phyloP scores from a whole-genome alignment of 2,113 vertebrate genomes.

The Orcinus orca region DNA sequence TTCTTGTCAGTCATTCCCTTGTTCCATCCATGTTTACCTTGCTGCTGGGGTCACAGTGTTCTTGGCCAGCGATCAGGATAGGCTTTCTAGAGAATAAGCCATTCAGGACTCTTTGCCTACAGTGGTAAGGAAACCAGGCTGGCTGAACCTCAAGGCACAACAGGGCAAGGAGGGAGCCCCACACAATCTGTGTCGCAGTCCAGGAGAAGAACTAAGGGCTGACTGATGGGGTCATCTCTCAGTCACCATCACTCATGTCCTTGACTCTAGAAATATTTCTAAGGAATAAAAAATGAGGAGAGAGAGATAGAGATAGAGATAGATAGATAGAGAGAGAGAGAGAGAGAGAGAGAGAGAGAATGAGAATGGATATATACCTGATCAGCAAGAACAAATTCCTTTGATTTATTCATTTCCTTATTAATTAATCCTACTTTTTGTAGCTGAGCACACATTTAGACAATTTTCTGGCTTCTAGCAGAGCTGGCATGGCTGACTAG shows the following conservation, averaged over 20 bases:
- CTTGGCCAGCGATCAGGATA: background rate
- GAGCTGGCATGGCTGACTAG: background rate
- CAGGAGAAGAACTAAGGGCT: background rate
- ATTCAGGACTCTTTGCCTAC: background rate
- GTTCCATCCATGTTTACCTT: background rate
- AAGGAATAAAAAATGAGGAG: conserved; percentile 11
- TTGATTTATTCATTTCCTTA: conserved; percentile 62
- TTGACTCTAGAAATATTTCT: conserved; percentile 59
- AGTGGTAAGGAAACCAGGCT: background rate
- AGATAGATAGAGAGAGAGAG: background rate
- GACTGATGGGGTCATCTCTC: background rate
- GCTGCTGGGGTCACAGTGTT: background rate
- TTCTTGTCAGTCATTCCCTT: background rate
- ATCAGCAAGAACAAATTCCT: conserved; percentile 52
- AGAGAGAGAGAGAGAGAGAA: background rate
- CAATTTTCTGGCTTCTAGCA: conserved; percentile 21
- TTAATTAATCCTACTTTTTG: conserved; percentile 70
- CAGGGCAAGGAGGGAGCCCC: background rate
- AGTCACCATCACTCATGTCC: conserved; percentile 15
- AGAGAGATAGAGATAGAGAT: background rate
- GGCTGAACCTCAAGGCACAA: background rate
- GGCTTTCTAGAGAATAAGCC: background rate
- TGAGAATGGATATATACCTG: background rate
- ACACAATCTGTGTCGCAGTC: background rate
- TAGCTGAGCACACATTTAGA: conserved; percentile 61